Percentiles rank a stretch among this genome's conserved stretches.
phyloP scores from a whole-genome alignment of 1,140 invertebrate genomes.

The Dufourea novaeangliae region DNA sequence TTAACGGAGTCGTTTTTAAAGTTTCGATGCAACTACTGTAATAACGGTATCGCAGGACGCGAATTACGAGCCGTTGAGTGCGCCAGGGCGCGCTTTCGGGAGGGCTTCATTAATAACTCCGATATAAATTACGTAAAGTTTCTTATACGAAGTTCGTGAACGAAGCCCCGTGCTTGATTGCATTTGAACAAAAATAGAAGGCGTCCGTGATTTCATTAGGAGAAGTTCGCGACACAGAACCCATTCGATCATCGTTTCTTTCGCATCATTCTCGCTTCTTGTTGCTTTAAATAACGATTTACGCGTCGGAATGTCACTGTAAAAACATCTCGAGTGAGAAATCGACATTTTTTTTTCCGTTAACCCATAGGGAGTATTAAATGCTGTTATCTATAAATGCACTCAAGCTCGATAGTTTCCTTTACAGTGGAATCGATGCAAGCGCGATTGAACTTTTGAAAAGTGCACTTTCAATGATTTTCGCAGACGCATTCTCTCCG shows the following conservation, averaged over 20 bases:
- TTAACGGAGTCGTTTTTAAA: neutral
- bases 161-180: neutral
- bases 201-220: neutral
- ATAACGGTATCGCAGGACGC: neutral
- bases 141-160: neutral
- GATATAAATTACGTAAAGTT: slow-evolving; percentile 8
- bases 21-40: neutral
- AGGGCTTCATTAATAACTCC: neutral
- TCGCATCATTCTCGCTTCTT: neutral
- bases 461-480: neutral
- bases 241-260: neutral
- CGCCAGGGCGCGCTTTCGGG: neutral
- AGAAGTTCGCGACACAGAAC: neutral
- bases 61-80: neutral
- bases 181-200: neutral
- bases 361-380: neutral
- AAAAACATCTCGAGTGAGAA: neutral
- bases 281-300: neutral
- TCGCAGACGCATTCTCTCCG: neutral
- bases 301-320: neutral
- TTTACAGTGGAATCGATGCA: neutral
- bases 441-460: neutral
- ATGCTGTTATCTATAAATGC: neutral
- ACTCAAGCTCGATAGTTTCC: neutral
- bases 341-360: neutral